phyloP scores from a whole-genome alignment of 2,797 vertebrate species.

The Clarias fuscus region DNA sequence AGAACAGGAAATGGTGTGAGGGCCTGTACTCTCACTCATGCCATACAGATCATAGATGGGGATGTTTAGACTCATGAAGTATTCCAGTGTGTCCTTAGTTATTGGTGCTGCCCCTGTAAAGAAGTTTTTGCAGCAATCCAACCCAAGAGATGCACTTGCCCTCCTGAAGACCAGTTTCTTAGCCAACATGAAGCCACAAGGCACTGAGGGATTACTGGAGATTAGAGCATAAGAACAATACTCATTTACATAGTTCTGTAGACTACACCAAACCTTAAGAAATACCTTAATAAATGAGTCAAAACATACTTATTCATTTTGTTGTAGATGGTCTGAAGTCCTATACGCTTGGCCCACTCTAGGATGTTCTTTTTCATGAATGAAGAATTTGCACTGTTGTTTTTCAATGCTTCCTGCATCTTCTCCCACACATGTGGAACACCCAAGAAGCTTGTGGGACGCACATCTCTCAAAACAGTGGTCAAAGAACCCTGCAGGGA shows the following conservation, averaged over 20 bases:
- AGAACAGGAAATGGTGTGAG: constrained; percentile 69
- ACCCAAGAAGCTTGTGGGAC: constrained; percentile 75
- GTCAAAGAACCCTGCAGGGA: constrained; percentile 71
- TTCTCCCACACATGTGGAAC: constrained; percentile 84
- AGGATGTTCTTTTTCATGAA: constrained; percentile 67
- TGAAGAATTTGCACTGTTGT: constrained; percentile 66
- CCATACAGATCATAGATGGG: constrained; percentile 76
- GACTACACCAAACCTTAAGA: constrained; percentile 2
- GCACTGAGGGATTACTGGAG: constrained; percentile 69
- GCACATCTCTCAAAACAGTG: constrained; percentile 74
- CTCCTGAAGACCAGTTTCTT: constrained; percentile 77
- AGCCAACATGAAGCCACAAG: constrained; percentile 77
- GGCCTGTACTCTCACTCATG: constrained; percentile 81
- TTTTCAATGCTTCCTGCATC: constrained; percentile 79
- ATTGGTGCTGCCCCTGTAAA: constrained; percentile 78
- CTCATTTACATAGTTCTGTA: background rate
- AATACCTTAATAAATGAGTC: no score
- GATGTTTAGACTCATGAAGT: constrained; percentile 80
- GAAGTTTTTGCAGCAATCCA: constrained; percentile 73
- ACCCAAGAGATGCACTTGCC: constrained; percentile 69
- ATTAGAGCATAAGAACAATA: constrained; percentile 12
- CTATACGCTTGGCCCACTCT: constrained; percentile 75
- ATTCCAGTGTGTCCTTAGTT: constrained; percentile 78
- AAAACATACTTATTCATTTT: constrained; percentile 73
- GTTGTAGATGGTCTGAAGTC: constrained; percentile 77